Evolutionary conservation across 2,888 invertebrate species (phyloP), one percentile per base, ranked within the genome.

Genomic region (Dyspetes luteomarginatus): DNA sequence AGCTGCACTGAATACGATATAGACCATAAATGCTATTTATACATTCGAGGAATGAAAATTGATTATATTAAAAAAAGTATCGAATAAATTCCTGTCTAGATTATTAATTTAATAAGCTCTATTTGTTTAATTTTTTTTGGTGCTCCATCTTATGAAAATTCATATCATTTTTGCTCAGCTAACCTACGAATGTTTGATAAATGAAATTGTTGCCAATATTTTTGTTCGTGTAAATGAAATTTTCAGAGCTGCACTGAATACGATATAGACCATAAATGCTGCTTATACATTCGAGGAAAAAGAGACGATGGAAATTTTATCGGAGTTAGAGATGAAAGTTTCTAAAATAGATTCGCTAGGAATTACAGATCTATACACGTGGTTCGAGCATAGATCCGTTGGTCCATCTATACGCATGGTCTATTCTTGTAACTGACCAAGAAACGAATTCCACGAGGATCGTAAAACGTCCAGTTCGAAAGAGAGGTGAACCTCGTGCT

Each of bases 401-500:
- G 55, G 41, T 62, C 62, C 45, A 17, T 24, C 24, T 60, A 52
- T 62, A 45, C 19, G 56, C 48, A 45, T n/a, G 9, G 26, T 64
- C 56, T 64, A 69, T 67, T 76, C 76, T 41, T 15, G 76, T 68
- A 76, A 76, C 72, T 55, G 55, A 36, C 72, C 71, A 67, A 80
- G 71, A 71, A 80, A 45, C 36, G 75, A 67, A 80, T 71, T 76
- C 72, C 76, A 62, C 43, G 72, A 28, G 80, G 26, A 52, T 76
- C 75, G 71, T 71, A 76, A 72, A 75, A 60, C 67, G 36, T 58
- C 58, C 52, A 15, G 65, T 73, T 78, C 19, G 48, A 55, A 55
- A 36, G 36, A 12, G n/a, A 19, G 12, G 43, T 26, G 36, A 2
- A 9, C 26, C 9, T 30, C 64, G 9, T 19, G 15, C n/a, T 24